These are phyloP conservation scores for Eolophus roseicapilla DNA, from an alignment of 2,113 vertebrate genomes.

Conservation along the genomic window DNA sequence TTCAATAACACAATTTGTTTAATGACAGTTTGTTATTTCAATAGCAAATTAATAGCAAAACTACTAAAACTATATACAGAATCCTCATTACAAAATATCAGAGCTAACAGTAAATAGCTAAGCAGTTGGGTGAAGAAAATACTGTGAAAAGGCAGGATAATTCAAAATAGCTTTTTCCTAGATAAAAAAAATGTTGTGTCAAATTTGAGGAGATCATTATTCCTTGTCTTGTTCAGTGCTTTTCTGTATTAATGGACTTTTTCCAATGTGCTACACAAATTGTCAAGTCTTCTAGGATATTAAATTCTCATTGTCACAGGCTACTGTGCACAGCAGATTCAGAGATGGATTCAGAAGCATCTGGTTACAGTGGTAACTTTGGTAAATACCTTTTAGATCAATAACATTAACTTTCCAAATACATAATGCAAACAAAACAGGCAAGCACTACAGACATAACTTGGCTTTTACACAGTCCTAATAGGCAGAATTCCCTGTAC, in stretches of 20 bases:
- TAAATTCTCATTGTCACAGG: not conserved
- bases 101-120: not conserved
- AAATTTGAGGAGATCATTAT: not conserved
- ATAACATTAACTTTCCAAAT: not conserved
- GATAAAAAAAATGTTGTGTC: not conserved
- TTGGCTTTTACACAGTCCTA: not conserved
- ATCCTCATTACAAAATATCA: not conserved
- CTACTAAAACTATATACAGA: not conserved
- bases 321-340: not conserved
- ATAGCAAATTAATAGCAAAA: not conserved
- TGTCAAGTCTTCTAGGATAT: not conserved
- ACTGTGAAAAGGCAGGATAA: not conserved
- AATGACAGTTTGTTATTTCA: not conserved
- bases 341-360: not conserved
- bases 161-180: not conserved
- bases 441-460: not conserved
- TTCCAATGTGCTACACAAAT: not conserved
- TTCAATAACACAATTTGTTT: not conserved
- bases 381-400: not conserved
- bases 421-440: not conserved
- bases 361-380: not conserved
- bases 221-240: not conserved
- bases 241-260: not conserved
- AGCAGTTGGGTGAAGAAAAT: not conserved
- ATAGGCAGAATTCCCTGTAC: not conserved